phyloP scores from a whole-genome alignment of 2,888 invertebrate genomes.

The Phortica okadai region DNA sequence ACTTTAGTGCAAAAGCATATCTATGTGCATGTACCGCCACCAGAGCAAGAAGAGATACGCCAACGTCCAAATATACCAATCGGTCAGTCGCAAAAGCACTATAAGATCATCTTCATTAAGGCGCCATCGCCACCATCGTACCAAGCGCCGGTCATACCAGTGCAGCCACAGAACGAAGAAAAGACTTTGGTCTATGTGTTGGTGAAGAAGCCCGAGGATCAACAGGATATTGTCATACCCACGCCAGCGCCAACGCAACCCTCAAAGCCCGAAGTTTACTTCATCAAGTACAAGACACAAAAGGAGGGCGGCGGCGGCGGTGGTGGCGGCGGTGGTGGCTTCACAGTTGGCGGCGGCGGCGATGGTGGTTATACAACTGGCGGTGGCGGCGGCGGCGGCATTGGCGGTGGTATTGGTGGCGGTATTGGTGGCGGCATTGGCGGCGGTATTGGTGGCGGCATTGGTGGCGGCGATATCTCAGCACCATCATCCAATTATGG shows the following conservation, averaged over 20 bases:
- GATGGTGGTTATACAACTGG: conserved; percentile 52
- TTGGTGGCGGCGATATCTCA: conserved; percentile 62
- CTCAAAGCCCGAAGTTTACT: conserved; percentile 93
- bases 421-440: conserved; percentile 57
- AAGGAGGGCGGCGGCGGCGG: conserved; percentile 69
- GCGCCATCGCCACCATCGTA: conserved; percentile 90
- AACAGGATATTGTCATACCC: conserved; percentile 87
- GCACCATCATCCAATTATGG: conserved; percentile 80
- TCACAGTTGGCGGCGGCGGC: conserved; percentile 56
- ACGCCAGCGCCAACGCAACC: conserved; percentile 88
- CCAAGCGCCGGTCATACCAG: conserved; percentile 87
- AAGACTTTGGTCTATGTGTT: conserved; percentile 92
- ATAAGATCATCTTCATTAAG: conserved; percentile 95
- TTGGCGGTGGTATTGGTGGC: conserved; percentile 38
- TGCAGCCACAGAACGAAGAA: conserved; percentile 89
- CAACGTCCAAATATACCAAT: conserved; percentile 79
- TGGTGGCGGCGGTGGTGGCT: conserved; percentile 53
- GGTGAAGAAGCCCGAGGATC: conserved; percentile 92
- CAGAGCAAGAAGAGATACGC: conserved; percentile 87
- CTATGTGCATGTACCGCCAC: conserved; percentile 93
- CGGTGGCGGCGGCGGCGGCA: conserved; percentile 49
- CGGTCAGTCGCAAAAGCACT: conserved; percentile 89
- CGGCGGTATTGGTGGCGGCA: conserved; percentile 57
- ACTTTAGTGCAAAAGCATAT: conserved; percentile 88
- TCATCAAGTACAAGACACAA: conserved; percentile 80